Evolutionary conservation across 2,888 invertebrate genomes (phyloP).

Genomic region (Cheilosia urbana): DNA sequence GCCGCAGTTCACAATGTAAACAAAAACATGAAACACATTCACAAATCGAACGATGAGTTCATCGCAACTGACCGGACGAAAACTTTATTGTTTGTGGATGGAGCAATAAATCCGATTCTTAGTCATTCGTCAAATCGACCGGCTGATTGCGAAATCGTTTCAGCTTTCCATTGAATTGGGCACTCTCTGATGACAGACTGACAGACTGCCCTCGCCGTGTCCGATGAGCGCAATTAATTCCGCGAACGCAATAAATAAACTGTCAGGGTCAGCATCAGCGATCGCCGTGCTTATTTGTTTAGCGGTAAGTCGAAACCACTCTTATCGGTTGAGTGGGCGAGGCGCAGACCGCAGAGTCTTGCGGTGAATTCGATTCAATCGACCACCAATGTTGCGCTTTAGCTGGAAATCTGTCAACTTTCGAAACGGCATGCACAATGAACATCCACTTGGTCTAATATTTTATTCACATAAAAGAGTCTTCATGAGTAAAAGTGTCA

Average conservation of each 20-base stretch:
- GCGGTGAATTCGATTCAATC: not conserved
- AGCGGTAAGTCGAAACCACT: not conserved
- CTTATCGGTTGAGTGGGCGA: not conserved
- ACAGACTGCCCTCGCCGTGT: constrained; percentile 12
- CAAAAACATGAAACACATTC: constrained; percentile 35
- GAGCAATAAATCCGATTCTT: constrained; percentile 13
- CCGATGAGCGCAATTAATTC: constrained; percentile 46
- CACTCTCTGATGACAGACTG: not conserved
- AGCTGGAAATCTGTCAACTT: not conserved
- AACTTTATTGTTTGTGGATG: constrained; percentile 20
- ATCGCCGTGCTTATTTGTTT: constrained; percentile 1
- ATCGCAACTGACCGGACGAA: constrained; percentile 52
- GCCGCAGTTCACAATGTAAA: constrained; percentile 23
- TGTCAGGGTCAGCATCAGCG: constrained; percentile 34
- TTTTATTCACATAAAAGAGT: constrained; percentile 24
- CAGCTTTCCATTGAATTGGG: constrained; percentile 48
- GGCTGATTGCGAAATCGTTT: constrained; percentile 39
- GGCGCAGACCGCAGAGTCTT: no score
- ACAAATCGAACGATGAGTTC: constrained; percentile 41
- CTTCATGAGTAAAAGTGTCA: constrained; percentile 43
- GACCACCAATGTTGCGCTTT: not conserved
- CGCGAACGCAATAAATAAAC: constrained; percentile 34
- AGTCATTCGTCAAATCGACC: constrained; percentile 48
- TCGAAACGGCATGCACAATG: constrained; percentile 38
- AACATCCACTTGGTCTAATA: constrained; percentile 18